phyloP scores from a whole-genome alignment of 2,113 vertebrate genomes.

The Amphilophus citrinellus region DNA sequence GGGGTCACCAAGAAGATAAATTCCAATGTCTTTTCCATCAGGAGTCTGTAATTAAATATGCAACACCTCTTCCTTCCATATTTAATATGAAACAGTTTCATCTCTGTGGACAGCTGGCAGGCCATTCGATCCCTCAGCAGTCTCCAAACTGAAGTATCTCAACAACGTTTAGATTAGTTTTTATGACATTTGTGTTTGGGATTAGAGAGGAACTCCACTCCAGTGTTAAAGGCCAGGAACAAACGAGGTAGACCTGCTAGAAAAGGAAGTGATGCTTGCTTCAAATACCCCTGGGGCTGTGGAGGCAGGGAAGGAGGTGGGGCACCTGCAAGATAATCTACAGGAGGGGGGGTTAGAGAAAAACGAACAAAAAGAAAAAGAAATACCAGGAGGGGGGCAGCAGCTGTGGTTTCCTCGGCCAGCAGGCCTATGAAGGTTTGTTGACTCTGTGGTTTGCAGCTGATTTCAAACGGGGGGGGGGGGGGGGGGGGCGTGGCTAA shows the following conservation, averaged over 20 bases:
- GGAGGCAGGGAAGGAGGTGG: no score
- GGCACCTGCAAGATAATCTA: background rate
- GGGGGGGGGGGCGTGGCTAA: background rate
- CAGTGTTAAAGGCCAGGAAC: background rate
- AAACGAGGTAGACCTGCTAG: background rate
- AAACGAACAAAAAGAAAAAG: background rate
- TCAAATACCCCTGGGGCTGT: background rate
- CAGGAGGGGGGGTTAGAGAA: background rate
- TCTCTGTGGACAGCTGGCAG: no score
- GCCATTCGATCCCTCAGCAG: no score
- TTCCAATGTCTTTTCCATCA: background rate
- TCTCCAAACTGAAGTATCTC: no score
- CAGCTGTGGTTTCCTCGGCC: conserved; percentile 3
- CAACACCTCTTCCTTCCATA: fast-evolving
- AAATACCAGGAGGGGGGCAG: background rate
- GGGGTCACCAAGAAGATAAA: background rate
- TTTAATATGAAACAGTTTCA: background rate
- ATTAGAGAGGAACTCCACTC: background rate
- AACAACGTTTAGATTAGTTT: background rate
- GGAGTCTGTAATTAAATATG: background rate
- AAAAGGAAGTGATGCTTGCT: background rate
- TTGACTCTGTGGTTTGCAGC: background rate
- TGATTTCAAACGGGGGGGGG: background rate
- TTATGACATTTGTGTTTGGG: background rate
- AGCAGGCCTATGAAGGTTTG: fast-evolving